Evolutionary conservation across 1,140 invertebrate species (phyloP).

Genomic region (Phthorimaea operculella): DNA sequence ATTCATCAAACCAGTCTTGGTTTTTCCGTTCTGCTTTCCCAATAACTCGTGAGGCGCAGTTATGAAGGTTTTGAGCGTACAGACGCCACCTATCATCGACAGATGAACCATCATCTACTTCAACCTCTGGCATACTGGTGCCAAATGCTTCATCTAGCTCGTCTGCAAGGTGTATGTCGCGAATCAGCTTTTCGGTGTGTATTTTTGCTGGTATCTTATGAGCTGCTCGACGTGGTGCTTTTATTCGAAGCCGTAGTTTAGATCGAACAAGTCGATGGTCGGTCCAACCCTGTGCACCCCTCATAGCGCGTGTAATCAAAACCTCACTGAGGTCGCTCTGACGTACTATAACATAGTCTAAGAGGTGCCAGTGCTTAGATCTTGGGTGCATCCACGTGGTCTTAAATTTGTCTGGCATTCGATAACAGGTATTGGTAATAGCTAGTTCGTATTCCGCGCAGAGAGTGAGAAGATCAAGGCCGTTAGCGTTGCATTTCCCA

Average conservation of each 20-base stretch:
- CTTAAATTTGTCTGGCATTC: slow-evolving; percentile 12
- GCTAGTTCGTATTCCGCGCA: neutral
- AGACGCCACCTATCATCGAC: neutral
- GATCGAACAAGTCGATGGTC: slow-evolving; percentile 1
- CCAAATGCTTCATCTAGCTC: neutral
- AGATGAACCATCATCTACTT: neutral
- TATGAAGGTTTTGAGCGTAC: neutral
- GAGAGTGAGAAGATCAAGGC: slow-evolving; percentile 6
- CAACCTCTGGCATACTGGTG: neutral
- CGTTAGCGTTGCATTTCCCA: slow-evolving; percentile 14
- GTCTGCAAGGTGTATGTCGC: neutral
- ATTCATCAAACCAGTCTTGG: slow-evolving; percentile 12
- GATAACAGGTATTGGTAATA: slow-evolving; percentile 6
- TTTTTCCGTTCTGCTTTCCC: neutral
- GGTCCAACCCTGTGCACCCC: slow-evolving; percentile 17
- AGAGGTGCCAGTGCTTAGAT: slow-evolving; percentile 17
- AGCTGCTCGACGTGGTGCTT: neutral
- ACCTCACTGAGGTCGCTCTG: slow-evolving; percentile 11
- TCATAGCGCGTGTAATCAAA: slow-evolving; percentile 8
- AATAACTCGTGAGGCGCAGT: neutral
- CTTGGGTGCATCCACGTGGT: slow-evolving; percentile 21
- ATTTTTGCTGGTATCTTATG: neutral
- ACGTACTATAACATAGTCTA: slow-evolving; percentile 15
- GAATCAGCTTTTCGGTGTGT: too few relatives aligned
- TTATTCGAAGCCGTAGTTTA: neutral